Percentiles rank a stretch among this genome's conserved stretches.
These are phyloP conservation scores for Odontamblyopus rebecca DNA, from an alignment of 2,797 vertebrate genomes.

Conservation along the genomic window DNA sequence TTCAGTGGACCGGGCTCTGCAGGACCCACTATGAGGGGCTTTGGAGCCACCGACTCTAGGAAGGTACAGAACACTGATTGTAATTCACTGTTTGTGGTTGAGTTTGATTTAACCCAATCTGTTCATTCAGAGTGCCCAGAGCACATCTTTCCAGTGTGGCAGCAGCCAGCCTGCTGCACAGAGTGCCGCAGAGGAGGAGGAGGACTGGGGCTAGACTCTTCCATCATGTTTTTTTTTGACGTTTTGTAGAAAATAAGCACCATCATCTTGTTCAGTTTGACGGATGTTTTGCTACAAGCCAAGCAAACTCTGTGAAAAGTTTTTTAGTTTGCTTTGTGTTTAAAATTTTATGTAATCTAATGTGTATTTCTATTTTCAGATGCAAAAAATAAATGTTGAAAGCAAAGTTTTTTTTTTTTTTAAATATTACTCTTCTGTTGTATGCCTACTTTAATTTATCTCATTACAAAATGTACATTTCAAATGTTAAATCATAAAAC, in stretches of 20 bases:
- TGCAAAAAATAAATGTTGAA: conserved; percentile 11
- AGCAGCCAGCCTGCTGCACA: background rate
- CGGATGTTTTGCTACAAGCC: conserved; percentile 4
- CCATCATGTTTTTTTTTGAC: background rate
- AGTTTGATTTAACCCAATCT: background rate
- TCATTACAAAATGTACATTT: background rate
- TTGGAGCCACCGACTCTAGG: conserved; percentile 75
- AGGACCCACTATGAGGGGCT: conserved; percentile 50
- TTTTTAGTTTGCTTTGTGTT: conserved; percentile 10
- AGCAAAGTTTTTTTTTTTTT: conserved; percentile 5
- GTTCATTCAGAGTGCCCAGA: background rate
- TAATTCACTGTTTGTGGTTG: background rate
- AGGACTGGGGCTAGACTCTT: conserved; percentile 52
- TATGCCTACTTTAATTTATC: too few species aligned
- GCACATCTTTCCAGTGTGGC: conserved; percentile 13
- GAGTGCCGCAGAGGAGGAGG: conserved; percentile 27
- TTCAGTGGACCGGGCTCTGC: conserved; percentile 61
- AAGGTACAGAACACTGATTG: conserved; percentile 71
- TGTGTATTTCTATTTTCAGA: conserved; percentile 11
- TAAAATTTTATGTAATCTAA: background rate
- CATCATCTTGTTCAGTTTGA: conserved; percentile 10
- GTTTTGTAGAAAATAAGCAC: background rate
- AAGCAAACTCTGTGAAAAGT: background rate
- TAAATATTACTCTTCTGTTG: too few species aligned
- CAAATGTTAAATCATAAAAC: too few species aligned